Evolutionary conservation across 2,797 vertebrate genomes (phyloP).

Genomic region (Pangasius djambal): DNA sequence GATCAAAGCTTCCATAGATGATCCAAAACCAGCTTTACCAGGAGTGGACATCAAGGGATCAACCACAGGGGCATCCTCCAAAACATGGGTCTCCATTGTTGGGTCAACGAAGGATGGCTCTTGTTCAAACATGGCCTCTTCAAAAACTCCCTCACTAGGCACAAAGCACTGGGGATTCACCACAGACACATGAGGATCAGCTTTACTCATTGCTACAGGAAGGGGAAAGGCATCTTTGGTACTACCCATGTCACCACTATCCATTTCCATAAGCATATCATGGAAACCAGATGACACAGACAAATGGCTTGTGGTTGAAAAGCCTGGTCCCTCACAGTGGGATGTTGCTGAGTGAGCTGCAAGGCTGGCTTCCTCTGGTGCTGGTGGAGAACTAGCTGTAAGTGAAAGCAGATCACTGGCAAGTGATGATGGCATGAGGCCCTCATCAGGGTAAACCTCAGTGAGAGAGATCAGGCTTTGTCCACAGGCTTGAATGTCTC

Average conservation of each 20-base stretch:
- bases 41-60: constrained; percentile 56
- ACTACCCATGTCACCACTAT: constrained; percentile 57
- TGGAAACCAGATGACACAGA: constrained; percentile 53
- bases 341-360: constrained; percentile 66
- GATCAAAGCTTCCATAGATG: constrained; percentile 60
- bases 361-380: constrained; percentile 64
- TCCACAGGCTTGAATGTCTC: constrained; percentile 34
- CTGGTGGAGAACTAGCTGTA: constrained; percentile 51
- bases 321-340: constrained; percentile 29
- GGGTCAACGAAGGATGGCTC: constrained; percentile 56
- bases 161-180: constrained; percentile 35
- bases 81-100: constrained; percentile 49
- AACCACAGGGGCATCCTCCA: constrained; percentile 17
- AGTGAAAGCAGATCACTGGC: constrained; percentile 67
- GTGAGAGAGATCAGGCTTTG: constrained; percentile 51
- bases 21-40: constrained; percentile 39
- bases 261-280: constrained; percentile 64
- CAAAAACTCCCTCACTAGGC: constrained; percentile 42
- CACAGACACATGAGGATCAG: constrained; percentile 36
- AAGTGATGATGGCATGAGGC: constrained; percentile 61
- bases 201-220: constrained; percentile 38
- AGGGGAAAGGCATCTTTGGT: constrained; percentile 54
- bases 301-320: constrained; percentile 34
- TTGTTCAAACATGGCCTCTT: constrained; percentile 65
- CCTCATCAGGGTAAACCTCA: constrained; percentile 62